Conservation (phyloP, 1,140 invertebrate genomes). For the Aphidius ervi region DNA sequence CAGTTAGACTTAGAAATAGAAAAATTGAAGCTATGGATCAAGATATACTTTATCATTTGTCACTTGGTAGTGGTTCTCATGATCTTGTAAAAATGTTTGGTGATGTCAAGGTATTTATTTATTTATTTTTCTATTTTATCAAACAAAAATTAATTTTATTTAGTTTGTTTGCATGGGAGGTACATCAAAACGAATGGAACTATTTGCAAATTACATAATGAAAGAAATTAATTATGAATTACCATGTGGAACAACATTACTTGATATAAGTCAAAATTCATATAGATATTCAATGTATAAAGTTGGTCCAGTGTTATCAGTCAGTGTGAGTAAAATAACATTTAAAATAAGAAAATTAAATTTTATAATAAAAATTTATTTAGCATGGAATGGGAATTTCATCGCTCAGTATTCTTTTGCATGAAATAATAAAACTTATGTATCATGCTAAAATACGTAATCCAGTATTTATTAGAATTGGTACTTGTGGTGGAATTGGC, state of each 20-base stretch:
- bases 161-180: conserved; percentile 99
- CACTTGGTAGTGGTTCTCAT: conserved; percentile 82
- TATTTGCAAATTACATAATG: conserved; percentile 88
- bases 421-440: conserved; percentile 93
- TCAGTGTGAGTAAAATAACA: conserved; percentile 72
- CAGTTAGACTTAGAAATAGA: conserved; percentile 76
- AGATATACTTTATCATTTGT: conserved; percentile 92
- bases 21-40: conserved; percentile 87
- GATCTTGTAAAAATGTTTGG: conserved; percentile 94
- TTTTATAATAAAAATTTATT: not conserved
- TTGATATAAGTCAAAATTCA: conserved; percentile 86
- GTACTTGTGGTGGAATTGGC: conserved; percentile 88
- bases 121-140: conserved; percentile 23
- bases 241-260: conserved; percentile 77
- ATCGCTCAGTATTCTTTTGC: conserved; percentile 84
- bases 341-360: not conserved
- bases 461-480: conserved; percentile 86
- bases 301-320: conserved; percentile 86
- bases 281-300: conserved; percentile 97
- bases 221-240: conserved; percentile 83
- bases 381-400: conserved; percentile 93
- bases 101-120: conserved; percentile 81
- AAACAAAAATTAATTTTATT: too few species aligned
- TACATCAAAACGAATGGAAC: conserved; percentile 88
- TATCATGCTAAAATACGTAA: conserved; percentile 83